A percentile compares a stretch with the other conserved stretches of the same genome.
These are phyloP conservation scores for Siderastrea radians DNA, from an alignment of 92 coral and sea anemone genomes.

Conservation along the genomic window DNA sequence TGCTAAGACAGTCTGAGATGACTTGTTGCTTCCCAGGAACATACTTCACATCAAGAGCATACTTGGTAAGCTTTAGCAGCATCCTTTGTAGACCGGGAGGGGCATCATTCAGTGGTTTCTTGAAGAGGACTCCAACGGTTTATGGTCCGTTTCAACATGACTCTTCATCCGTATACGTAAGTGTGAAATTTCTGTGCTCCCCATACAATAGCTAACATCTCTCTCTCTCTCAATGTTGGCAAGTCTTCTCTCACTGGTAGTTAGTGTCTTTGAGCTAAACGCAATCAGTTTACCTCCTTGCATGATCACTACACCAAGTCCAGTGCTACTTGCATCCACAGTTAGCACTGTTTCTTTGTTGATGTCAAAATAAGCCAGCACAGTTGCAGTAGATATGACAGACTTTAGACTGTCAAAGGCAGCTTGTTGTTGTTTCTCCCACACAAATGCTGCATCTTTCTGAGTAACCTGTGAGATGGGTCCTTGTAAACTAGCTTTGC, in stretches of 20 bases:
- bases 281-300: constrained; percentile 62
- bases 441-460: constrained; percentile 56
- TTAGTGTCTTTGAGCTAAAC: constrained; percentile 51
- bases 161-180: constrained; percentile 52
- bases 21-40: constrained; percentile 53
- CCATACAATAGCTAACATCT: constrained; percentile 50
- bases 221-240: constrained; percentile 63
- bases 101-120: constrained; percentile 61
- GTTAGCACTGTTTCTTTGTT: constrained; percentile 41
- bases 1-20: constrained; percentile 63
- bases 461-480: constrained; percentile 56
- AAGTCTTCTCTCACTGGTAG: constrained; percentile 41
- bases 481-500: constrained; percentile 55
- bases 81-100: constrained; percentile 72
- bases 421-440: constrained; percentile 63
- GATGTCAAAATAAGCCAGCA: constrained; percentile 56
- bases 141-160: constrained; percentile 63
- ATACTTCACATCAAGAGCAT: constrained; percentile 52
- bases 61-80: constrained; percentile 65
- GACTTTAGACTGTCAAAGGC: constrained; percentile 60
- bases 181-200: constrained; percentile 65
- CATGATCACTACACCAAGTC: constrained; percentile 68
- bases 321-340: constrained; percentile 63
- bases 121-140: constrained; percentile 58
- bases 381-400: constrained; percentile 51